Evolutionary conservation across 2,113 vertebrate species (phyloP).

Genomic region (Girardinichthys multiradiatus): DNA sequence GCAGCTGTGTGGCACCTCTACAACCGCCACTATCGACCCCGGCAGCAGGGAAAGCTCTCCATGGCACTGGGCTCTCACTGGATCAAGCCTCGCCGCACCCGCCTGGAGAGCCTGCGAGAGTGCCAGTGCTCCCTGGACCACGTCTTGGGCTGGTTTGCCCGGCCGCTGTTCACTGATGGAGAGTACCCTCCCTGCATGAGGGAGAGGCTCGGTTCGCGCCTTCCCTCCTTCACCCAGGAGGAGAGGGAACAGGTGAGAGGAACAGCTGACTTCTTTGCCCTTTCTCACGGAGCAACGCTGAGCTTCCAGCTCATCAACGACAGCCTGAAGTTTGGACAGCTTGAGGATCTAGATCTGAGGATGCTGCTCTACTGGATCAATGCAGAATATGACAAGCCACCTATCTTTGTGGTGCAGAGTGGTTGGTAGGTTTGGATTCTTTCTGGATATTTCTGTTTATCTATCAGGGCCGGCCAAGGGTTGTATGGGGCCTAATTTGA

Average conservation of each 20-base stretch:
- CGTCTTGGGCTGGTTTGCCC: slow-evolving; percentile 96
- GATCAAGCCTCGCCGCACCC: slow-evolving; percentile 87
- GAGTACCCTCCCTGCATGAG: slow-evolving; percentile 95
- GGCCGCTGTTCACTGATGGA: slow-evolving; percentile 91
- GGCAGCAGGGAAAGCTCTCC: slow-evolving; percentile 88
- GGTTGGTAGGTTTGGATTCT: slow-evolving; percentile 82
- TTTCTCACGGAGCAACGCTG: slow-evolving; percentile 91
- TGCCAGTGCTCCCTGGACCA: slow-evolving; percentile 96
- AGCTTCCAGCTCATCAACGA: slow-evolving; percentile 93
- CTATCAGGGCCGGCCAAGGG: too few relatives aligned
- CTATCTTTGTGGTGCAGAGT: slow-evolving; percentile 95
- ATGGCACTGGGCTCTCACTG: slow-evolving; percentile 96
- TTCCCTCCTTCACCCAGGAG: slow-evolving; percentile 86
- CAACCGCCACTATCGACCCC: slow-evolving; percentile 85
- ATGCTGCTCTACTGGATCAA: slow-evolving; percentile 94
- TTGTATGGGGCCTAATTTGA: too few relatives aligned
- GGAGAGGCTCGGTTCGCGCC: slow-evolving; percentile 82
- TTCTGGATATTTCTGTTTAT: not conserved
- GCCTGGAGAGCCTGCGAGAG: slow-evolving; percentile 80
- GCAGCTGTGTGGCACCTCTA: slow-evolving; percentile 94
- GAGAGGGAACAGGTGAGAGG: slow-evolving; percentile 86
- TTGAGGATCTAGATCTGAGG: slow-evolving; percentile 90
- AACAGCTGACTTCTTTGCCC: slow-evolving; percentile 95
- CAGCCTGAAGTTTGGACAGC: slow-evolving; percentile 89
- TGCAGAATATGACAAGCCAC: slow-evolving; percentile 89